Conservation (phyloP, 1,140 invertebrate genomes). For the Nephila pilipes region DNA sequence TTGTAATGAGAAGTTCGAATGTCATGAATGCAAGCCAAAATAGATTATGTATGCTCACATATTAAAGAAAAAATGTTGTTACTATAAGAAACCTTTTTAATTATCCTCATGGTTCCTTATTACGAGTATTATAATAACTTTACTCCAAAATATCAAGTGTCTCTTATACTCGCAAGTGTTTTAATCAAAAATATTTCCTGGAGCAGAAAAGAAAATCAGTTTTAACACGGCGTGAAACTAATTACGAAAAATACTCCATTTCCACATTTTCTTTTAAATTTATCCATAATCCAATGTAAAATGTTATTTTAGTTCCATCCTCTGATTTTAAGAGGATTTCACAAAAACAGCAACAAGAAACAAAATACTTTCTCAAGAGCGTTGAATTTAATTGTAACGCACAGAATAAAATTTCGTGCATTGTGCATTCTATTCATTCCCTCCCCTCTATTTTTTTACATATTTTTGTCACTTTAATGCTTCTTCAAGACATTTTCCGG, state of each 20-base stretch:
- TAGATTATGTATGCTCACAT: too few relatives aligned
- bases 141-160: too few relatives aligned
- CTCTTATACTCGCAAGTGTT: not conserved
- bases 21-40: too few relatives aligned
- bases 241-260: not conserved
- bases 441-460: not conserved
- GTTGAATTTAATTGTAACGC: not conserved
- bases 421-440: not conserved
- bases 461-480: constrained; percentile 56
- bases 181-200: not conserved
- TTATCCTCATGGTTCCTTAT: too few relatives aligned
- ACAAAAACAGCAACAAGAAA: not conserved
- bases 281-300: not conserved
- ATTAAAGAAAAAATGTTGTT: too few relatives aligned
- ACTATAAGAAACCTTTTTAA: too few relatives aligned
- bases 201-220: not conserved
- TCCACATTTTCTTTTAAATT: not conserved
- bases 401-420: not conserved
- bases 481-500: not conserved
- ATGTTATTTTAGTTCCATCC: not conserved
- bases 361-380: not conserved
- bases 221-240: not conserved
- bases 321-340: constrained; percentile 27
- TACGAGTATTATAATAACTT: too few relatives aligned
- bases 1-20: too few relatives aligned